A percentile compares a stretch with the other conserved stretches of the same genome.
Conservation (phyloP, 2,113 vertebrate genomes). For the Henicopernis longicauda region DNA sequence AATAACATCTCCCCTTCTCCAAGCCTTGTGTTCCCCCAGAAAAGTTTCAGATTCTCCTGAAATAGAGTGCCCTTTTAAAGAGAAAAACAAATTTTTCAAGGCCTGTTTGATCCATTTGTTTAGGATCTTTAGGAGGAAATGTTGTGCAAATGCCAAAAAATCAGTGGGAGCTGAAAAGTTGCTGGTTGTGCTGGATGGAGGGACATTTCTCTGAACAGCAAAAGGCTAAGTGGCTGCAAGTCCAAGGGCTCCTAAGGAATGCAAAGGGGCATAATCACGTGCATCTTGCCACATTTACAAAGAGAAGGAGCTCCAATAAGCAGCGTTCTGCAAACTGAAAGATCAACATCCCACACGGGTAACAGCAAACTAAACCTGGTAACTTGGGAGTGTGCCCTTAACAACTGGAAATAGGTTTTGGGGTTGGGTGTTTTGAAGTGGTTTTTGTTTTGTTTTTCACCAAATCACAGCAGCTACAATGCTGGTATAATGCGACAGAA, state of each 20-base stretch:
- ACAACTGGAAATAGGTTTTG: background rate
- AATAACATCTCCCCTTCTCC: background rate
- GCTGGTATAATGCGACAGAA: background rate
- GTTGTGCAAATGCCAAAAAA: background rate
- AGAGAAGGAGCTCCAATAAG: background rate
- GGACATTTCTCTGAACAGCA: background rate
- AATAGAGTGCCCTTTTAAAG: background rate
- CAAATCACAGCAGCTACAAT: background rate
- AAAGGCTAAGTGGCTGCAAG: background rate
- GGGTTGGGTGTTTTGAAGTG: background rate
- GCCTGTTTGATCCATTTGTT: background rate
- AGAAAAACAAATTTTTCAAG: background rate
- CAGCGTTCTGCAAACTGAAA: background rate
- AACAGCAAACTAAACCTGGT: background rate
- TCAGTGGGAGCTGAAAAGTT: background rate
- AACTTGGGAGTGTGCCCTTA: background rate
- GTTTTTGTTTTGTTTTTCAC: background rate
- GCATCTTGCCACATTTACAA: background rate
- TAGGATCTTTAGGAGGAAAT: background rate
- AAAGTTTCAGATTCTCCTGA: background rate
- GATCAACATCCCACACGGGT: accelerated
- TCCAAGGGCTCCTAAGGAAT: background rate
- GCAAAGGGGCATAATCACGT: background rate
- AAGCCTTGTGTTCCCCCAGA: background rate
- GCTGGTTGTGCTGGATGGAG: background rate